phyloP scores from a whole-genome alignment of 2,113 vertebrate species.

The Podarcis cretensis region DNA sequence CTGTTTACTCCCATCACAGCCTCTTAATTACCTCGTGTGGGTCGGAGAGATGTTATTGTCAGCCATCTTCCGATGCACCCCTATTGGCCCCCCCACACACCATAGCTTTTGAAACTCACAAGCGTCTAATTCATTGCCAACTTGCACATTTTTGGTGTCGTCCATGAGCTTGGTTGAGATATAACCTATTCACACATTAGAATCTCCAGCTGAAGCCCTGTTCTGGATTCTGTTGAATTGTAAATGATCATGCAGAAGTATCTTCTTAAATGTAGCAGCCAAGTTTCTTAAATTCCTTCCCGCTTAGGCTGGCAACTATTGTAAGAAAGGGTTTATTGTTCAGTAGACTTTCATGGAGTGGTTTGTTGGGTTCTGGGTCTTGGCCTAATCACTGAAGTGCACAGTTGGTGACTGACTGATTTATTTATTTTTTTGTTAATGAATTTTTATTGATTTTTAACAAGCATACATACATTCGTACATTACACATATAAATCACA shows the following conservation, averaged over 20 bases:
- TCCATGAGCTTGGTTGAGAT: not conserved
- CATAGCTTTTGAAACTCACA: constrained; percentile 12
- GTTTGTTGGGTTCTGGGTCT: not conserved
- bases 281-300: no score
- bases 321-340: not conserved
- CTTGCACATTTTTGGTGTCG: not conserved
- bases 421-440: no score
- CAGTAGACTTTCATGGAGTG: not conserved
- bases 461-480: no score
- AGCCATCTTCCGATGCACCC: no score
- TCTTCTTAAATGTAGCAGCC: not conserved
- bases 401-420: not conserved
- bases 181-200: not conserved
- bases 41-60: no score
- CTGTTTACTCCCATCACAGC: no score
- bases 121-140: constrained; percentile 15
- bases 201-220: not conserved
- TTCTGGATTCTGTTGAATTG: not conserved
- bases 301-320: not conserved
- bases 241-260: not conserved
- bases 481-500: no score
- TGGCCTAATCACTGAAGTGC: not conserved
- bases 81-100: not conserved
- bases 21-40: no score
- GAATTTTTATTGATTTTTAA: no score